Percentiles rank a stretch among this genome's conserved stretches.
These are phyloP conservation scores for Achlya flavicornis DNA, from an alignment of 2,888 invertebrate genomes.

Conservation along the genomic window DNA sequence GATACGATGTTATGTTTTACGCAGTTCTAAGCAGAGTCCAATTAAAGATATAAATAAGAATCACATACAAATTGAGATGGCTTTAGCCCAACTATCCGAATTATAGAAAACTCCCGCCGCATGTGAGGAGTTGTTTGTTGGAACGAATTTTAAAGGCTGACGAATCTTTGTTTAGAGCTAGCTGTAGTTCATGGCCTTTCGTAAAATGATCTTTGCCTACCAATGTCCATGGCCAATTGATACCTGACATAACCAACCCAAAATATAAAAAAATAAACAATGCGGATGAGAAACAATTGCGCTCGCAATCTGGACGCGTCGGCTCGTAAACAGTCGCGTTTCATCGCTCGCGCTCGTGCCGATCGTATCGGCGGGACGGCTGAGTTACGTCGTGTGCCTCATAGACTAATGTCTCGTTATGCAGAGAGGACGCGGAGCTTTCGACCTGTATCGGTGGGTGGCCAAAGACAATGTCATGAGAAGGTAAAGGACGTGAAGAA, in stretches of 20 bases:
- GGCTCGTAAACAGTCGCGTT: slow-evolving; percentile 63
- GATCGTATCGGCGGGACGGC: slow-evolving; percentile 58
- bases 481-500: no score
- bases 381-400: slow-evolving; percentile 55
- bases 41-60: no score
- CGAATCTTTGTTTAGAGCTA: not conserved
- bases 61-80: no score
- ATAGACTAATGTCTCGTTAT: slow-evolving; percentile 28
- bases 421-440: slow-evolving; percentile 21
- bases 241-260: no score
- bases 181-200: no score
- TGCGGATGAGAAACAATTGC: slow-evolving; percentile 40
- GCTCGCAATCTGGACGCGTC: slow-evolving; percentile 39
- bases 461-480: not conserved
- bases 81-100: no score
- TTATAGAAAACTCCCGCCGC: no score
- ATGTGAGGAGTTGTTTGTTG: no score
- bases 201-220: no score
- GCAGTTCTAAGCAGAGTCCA: no score
- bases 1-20: no score
- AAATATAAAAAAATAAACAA: slow-evolving; percentile 20
- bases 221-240: no score
- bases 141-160: not conserved
- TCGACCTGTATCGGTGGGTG: not conserved
- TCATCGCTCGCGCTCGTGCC: slow-evolving; percentile 67